Conservation (phyloP, 2,113 vertebrate species). For the Puffinus mauretanicus region DNA sequence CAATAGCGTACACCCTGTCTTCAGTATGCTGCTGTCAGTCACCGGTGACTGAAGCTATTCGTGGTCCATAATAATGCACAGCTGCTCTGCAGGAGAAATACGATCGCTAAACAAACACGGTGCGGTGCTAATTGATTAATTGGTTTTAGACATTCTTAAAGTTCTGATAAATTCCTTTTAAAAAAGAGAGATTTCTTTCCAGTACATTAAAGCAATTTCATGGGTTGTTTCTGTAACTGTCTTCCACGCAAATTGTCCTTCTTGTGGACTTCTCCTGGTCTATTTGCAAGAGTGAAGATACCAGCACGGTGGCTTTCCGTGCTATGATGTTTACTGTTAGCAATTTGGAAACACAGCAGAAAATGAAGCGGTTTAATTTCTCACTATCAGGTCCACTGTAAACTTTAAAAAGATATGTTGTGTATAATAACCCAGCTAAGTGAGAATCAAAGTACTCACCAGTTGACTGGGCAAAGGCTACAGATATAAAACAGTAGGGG, state of each 20-base stretch:
- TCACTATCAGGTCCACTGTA: neutral
- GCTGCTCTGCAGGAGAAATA: slow-evolving; percentile 60
- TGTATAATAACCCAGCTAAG: neutral
- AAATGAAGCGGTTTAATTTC: neutral
- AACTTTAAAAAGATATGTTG: neutral
- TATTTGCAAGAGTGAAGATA: neutral
- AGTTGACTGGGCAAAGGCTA: neutral
- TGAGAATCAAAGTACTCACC: neutral
- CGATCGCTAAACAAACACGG: neutral
- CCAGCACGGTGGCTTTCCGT: neutral
- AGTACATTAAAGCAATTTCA: neutral
- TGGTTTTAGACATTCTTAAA: slow-evolving; percentile 11
- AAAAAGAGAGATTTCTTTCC: neutral
- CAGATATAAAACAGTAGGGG: neutral
- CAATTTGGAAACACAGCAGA: neutral
- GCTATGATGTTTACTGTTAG: neutral
- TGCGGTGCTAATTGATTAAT: neutral
- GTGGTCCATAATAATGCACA: slow-evolving; percentile 58
- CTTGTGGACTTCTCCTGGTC: neutral
- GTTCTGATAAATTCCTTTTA: neutral
- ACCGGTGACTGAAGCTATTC: slow-evolving; percentile 59
- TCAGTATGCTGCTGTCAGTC: slow-evolving; percentile 70
- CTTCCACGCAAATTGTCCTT: neutral
- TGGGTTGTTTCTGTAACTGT: neutral
- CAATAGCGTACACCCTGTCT: slow-evolving; percentile 52